A percentile compares a stretch with the other conserved stretches of the same genome.
These are phyloP conservation scores for Colinus virginianus DNA, from an alignment of 2,113 vertebrate genomes.

Conservation along the genomic window DNA sequence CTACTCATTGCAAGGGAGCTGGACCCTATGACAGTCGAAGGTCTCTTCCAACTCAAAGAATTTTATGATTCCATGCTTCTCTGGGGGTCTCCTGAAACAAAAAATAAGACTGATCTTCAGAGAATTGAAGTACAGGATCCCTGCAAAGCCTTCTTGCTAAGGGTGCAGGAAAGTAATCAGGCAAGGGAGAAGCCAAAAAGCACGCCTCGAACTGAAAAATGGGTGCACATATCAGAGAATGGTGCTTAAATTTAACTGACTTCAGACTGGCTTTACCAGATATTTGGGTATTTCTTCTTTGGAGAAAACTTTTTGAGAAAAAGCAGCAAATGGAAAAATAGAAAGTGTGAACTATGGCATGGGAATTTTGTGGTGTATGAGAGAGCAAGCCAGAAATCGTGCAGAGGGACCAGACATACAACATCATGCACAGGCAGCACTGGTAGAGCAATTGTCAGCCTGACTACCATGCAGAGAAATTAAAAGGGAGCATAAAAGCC, in stretches of 20 bases:
- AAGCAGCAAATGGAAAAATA: not conserved
- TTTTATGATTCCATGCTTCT: too few relatives aligned
- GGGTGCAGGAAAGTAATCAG: not conserved
- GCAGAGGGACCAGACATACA: not conserved
- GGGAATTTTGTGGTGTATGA: fast-evolving
- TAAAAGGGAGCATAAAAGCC: not conserved
- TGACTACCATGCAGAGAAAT: not conserved
- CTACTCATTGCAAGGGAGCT: too few relatives aligned
- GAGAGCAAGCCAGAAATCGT: fast-evolving
- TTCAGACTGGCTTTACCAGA: not conserved
- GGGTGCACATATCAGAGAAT: not conserved
- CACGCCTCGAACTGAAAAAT: not conserved
- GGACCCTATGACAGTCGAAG: too few relatives aligned
- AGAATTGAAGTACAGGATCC: not conserved
- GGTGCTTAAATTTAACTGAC: not conserved
- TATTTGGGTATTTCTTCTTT: not conserved
- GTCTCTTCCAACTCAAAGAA: too few relatives aligned
- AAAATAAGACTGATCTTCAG: not conserved
- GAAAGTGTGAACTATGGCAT: not conserved
- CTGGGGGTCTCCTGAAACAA: not conserved
- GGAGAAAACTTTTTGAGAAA: not conserved
- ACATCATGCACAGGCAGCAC: not conserved
- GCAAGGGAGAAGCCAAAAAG: not conserved
- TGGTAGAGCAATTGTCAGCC: not conserved
- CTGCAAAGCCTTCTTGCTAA: not conserved